Evolutionary conservation across 2,797 vertebrate species (phyloP).

Genomic region (Hephaestus fuliginosus): DNA sequence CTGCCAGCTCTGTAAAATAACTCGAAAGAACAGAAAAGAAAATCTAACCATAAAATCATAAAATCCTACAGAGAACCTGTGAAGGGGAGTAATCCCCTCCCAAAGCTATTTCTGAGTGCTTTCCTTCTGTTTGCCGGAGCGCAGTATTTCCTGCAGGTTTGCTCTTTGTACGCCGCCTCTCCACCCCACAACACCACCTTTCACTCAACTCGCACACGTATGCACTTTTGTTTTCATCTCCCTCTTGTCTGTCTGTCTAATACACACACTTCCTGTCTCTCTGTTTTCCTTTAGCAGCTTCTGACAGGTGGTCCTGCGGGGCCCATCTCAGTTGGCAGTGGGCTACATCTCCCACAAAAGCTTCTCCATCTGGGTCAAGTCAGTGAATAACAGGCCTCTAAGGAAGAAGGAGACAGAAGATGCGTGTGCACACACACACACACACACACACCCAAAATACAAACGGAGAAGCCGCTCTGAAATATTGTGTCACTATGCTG

Average conservation of each 20-base stretch:
- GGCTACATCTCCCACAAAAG: slow-evolving; percentile 75
- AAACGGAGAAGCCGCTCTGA: slow-evolving; percentile 34
- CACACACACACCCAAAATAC: slow-evolving; percentile 2
- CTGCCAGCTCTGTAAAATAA: slow-evolving; percentile 34
- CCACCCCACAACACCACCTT: slow-evolving; percentile 37
- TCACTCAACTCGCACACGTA: slow-evolving; percentile 41
- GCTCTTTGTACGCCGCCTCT: slow-evolving; percentile 32
- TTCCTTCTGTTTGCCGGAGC: slow-evolving; percentile 32
- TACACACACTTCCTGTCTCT: slow-evolving; percentile 48
- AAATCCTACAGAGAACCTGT: slow-evolving; percentile 31
- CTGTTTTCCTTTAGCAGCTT: slow-evolving; percentile 64
- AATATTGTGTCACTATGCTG: slow-evolving; percentile 26
- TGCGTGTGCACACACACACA: neutral
- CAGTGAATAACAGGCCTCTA: slow-evolving; percentile 68
- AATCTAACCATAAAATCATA: slow-evolving; percentile 41
- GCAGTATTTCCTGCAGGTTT: slow-evolving; percentile 26
- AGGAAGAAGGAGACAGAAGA: slow-evolving; percentile 49
- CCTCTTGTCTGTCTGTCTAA: slow-evolving; percentile 19
- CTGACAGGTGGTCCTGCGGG: slow-evolving; percentile 79
- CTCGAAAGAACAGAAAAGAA: slow-evolving; percentile 35
- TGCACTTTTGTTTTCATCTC: slow-evolving; percentile 56
- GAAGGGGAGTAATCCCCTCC: slow-evolving; percentile 47
- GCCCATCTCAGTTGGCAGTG: slow-evolving; percentile 68
- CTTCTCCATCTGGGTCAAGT: slow-evolving; percentile 77
- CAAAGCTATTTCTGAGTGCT: slow-evolving; percentile 29